Percentiles rank a stretch among this genome's conserved stretches.
Conservation (phyloP, 2,888 invertebrate genomes). For the Holacanthella duospinosa region DNA sequence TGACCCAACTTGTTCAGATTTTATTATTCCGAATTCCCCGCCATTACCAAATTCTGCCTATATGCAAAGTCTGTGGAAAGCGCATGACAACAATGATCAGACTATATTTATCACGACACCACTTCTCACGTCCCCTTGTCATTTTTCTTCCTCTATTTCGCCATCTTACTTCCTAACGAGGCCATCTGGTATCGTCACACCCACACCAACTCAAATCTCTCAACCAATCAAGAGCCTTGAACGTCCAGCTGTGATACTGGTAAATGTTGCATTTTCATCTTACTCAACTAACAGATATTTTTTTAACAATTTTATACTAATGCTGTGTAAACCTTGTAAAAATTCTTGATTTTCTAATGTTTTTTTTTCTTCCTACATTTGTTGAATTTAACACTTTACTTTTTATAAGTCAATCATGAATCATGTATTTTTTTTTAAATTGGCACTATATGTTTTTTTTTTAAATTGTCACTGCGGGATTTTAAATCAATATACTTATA, state of each 20-base stretch:
- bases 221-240: background rate
- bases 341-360: background rate
- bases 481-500: no score
- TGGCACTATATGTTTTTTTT: no score
- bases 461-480: no score
- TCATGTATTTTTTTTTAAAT: no score
- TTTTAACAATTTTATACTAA: background rate
- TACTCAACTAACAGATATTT: background rate
- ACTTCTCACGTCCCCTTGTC: background rate
- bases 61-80: background rate
- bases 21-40: background rate
- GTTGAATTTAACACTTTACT: no score
- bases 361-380: no score
- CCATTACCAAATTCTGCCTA: background rate
- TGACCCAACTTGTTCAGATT: no score
- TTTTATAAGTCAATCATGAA: no score
- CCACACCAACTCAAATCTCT: slow-evolving; percentile 36
- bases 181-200: slow-evolving; percentile 4
- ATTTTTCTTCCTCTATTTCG: background rate
- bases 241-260: background rate
- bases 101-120: background rate
- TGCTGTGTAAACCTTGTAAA: background rate
- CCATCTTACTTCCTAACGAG: slow-evolving; percentile 8
- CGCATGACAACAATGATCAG: background rate
- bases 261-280: background rate